A percentile compares a stretch with the other conserved stretches of the same genome.
Evolutionary conservation across 1,140 invertebrate genomes (phyloP).

Genomic region (Drosophila virilis): DNA sequence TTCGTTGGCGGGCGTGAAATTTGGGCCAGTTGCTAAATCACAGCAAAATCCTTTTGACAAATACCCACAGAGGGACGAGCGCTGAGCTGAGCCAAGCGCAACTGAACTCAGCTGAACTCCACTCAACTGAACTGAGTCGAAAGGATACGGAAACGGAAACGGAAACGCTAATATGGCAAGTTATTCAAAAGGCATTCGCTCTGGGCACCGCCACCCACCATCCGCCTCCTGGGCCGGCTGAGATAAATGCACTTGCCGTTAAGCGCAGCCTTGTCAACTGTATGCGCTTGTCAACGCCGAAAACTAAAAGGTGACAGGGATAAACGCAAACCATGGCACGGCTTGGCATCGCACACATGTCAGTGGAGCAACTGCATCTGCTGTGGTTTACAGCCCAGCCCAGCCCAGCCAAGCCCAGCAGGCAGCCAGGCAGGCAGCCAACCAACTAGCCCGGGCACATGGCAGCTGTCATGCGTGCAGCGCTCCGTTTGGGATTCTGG

Average conservation of each 20-base stretch:
- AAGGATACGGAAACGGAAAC: constrained; percentile 56
- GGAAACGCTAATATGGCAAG: constrained; percentile 72
- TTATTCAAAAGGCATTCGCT: constrained; percentile 77
- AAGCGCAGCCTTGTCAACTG: constrained; percentile 61
- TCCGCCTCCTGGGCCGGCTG: constrained; percentile 14
- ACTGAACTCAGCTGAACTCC: constrained; percentile 12
- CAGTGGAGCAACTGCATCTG: constrained; percentile 48
- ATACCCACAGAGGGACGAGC: constrained; percentile 65
- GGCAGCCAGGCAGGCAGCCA: not conserved
- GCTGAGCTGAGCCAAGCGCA: constrained; percentile 35
- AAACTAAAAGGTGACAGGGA: constrained; percentile 82
- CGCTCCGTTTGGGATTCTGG: constrained; percentile 39
- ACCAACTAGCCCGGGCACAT: constrained; percentile 46
- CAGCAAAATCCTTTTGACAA: constrained; percentile 79
- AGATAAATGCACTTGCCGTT: constrained; percentile 73
- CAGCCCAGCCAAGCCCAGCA: not conserved
- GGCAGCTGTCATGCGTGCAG: constrained; percentile 77
- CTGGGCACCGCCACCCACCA: constrained; percentile 6
- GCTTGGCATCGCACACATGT: constrained; percentile 32
- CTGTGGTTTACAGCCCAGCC: constrained; percentile 46
- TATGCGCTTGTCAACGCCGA: constrained; percentile 75
- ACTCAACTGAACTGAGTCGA: constrained; percentile 44
- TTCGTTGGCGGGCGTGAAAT: constrained; percentile 55
- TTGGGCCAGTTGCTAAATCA: constrained; percentile 74
- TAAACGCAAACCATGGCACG: constrained; percentile 56